Percentiles rank a stretch among this genome's conserved stretches.
phyloP scores from a whole-genome alignment of 2,113 vertebrate genomes.

The Hypocryptadius cinnamomeus region DNA sequence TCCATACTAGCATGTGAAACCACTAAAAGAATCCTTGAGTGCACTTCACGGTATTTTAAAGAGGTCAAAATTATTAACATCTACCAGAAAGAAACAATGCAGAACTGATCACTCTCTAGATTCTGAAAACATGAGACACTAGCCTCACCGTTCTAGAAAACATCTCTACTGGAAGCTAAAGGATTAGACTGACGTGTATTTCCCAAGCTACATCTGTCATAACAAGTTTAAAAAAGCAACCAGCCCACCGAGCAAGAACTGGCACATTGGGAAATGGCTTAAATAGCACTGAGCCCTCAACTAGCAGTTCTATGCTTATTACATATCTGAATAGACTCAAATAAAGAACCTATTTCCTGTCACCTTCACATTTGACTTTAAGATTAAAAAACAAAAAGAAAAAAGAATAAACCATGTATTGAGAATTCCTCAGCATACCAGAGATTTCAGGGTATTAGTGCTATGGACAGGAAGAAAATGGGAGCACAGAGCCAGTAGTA shows the following conservation, averaged over 20 bases:
- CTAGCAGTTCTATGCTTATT: background rate
- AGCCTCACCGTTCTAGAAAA: slow-evolving; percentile 13
- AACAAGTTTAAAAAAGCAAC: slow-evolving; percentile 63
- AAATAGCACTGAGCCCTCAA: slow-evolving; percentile 49
- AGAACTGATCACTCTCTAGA: background rate
- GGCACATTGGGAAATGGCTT: slow-evolving; percentile 58
- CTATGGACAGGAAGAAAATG: background rate
- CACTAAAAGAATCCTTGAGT: background rate
- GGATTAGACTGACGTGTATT: slow-evolving; percentile 55
- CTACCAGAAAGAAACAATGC: background rate
- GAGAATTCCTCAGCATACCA: background rate
- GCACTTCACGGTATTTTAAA: background rate
- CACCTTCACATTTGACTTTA: background rate
- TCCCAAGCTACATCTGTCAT: slow-evolving; percentile 65
- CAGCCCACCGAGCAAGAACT: slow-evolving; percentile 62
- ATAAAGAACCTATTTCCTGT: background rate
- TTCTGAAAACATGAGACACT: background rate
- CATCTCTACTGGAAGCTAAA: slow-evolving; percentile 35
- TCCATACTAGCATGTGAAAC: background rate
- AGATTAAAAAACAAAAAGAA: background rate
- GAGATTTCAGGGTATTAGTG: background rate
- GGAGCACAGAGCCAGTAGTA: background rate
- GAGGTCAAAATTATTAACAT: background rate
- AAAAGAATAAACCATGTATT: too few species aligned
- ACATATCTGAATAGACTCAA: slow-evolving; percentile 24